These are phyloP conservation scores for Acanthopleura granulata DNA, from an alignment of 2,888 invertebrate species.

Conservation along the genomic window DNA sequence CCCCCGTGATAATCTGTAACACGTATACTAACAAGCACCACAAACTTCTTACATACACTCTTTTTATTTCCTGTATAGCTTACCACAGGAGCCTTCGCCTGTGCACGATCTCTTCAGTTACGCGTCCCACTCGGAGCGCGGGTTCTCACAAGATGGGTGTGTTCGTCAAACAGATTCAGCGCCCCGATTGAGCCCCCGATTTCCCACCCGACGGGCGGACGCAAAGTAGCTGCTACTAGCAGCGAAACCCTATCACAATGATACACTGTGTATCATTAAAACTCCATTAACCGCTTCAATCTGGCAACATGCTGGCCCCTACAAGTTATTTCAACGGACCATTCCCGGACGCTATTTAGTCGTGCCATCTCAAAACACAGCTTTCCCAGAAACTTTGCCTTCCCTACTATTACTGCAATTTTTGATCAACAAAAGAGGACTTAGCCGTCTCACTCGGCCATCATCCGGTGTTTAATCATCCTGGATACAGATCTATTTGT, in stretches of 20 bases:
- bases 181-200: not conserved
- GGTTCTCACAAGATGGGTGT: no score
- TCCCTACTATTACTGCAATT: not conserved
- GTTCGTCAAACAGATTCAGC: no score
- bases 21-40: no score
- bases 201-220: not conserved
- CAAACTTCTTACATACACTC: no score
- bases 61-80: no score
- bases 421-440: no score
- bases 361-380: conserved; percentile 5
- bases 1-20: no score
- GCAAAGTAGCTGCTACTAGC: conserved; percentile 8
- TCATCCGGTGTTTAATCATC: conserved; percentile 8
- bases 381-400: not conserved
- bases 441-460: not conserved
- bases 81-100: no score
- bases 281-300: conserved; percentile 25
- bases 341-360: conserved; percentile 22
- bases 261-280: conserved; percentile 31
- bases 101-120: no score
- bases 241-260: conserved; percentile 24
- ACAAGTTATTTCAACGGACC: not conserved
- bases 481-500: not conserved
- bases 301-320: conserved; percentile 17
- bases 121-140: no score